Conservation (phyloP, 2,797 vertebrate genomes). For the Halcyon smyrnensis region DNA sequence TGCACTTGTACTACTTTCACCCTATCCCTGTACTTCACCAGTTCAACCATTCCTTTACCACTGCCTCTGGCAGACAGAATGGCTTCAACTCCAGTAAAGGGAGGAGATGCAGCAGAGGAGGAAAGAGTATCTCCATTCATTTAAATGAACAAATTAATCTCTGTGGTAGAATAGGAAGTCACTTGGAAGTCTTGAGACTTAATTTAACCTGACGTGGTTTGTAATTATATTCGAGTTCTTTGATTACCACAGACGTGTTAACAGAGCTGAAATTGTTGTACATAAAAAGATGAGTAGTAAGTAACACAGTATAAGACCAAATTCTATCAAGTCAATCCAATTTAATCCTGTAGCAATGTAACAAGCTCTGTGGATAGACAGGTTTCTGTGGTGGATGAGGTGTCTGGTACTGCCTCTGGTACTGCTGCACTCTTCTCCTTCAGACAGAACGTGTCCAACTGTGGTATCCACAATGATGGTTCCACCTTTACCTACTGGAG, state of each 20-base stretch:
- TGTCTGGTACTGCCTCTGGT: neutral
- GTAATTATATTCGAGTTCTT: neutral
- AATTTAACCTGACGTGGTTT: neutral
- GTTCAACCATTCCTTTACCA: neutral
- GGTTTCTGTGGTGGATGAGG: neutral
- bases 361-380: neutral
- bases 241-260: neutral
- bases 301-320: neutral
- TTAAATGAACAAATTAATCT: neutral
- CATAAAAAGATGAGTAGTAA: neutral
- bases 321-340: neutral
- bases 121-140: neutral
- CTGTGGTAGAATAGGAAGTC: neutral
- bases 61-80: neutral
- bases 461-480: neutral
- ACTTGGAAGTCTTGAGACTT: neutral
- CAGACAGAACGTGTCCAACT: neutral
- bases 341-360: neutral
- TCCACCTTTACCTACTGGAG: neutral
- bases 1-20: neutral
- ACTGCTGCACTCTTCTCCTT: neutral
- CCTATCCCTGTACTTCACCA: neutral
- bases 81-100: neutral
- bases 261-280: neutral
- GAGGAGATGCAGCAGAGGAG: neutral